Conservation (phyloP, 2,888 invertebrate genomes). For the Therioaphis trifolii region DNA sequence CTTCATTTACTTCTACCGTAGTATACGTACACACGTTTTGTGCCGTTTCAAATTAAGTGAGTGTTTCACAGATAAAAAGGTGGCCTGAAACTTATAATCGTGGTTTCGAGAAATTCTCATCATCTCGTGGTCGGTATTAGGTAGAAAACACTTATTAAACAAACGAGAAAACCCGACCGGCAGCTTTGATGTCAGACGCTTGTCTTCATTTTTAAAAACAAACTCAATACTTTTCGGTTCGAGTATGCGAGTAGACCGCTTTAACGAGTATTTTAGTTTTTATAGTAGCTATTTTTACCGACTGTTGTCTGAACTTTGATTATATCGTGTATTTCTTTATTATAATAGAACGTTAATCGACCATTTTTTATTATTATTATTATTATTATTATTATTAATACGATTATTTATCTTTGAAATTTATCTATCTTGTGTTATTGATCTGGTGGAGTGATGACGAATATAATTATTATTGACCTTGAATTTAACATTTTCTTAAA, state of each 20-base stretch:
- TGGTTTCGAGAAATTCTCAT: neutral
- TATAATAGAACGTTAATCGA: too few relatives aligned
- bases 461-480: too few relatives aligned
- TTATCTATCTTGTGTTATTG: too few relatives aligned
- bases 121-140: neutral
- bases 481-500: too few relatives aligned
- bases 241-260: neutral
- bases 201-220: neutral
- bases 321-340: too few relatives aligned
- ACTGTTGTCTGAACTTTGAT: too few relatives aligned
- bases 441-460: too few relatives aligned
- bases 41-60: neutral
- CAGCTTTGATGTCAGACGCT: slow-evolving; percentile 5
- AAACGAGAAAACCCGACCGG: neutral
- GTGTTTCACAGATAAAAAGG: neutral
- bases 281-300: neutral
- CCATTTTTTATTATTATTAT: too few relatives aligned
- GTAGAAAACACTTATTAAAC: slow-evolving; percentile 19
- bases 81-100: neutral
- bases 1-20: neutral
- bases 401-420: too few relatives aligned
- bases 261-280: neutral
- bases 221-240: neutral
- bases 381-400: too few relatives aligned
- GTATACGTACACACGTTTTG: neutral